Conservation (phyloP, 2,888 invertebrate genomes). For the Eucriotettix oculatus region DNA sequence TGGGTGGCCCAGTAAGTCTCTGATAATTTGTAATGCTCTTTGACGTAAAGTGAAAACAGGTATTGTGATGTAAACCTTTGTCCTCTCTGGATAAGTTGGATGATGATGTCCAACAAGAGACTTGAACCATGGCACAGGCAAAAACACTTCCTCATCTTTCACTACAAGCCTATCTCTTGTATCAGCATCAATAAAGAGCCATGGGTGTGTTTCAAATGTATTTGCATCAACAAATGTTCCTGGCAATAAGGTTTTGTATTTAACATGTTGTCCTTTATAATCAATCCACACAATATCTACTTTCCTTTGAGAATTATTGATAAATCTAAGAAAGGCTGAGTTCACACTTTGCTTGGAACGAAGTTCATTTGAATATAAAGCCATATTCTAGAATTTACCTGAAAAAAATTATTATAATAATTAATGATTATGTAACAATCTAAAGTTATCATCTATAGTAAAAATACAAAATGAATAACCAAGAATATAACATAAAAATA, state of each 20-base stretch:
- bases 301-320: constrained; percentile 36
- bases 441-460: too few relatives aligned
- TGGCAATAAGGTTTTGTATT: constrained; percentile 41
- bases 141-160: constrained; percentile 32
- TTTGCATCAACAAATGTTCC: constrained; percentile 43
- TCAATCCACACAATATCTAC: constrained; percentile 64
- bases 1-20: constrained; percentile 22
- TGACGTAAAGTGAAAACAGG: constrained; percentile 32
- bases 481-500: too few relatives aligned
- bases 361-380: too few relatives aligned
- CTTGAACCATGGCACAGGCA: constrained; percentile 21
- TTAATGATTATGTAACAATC: too few relatives aligned
- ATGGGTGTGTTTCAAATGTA: constrained; percentile 66
- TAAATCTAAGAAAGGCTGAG: constrained; percentile 38
- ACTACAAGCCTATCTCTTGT: constrained; percentile 50
- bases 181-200: constrained; percentile 59
- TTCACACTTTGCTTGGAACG: constrained; percentile 19
- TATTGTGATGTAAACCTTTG: constrained; percentile 34
- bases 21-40: constrained; percentile 29
- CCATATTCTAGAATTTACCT: too few relatives aligned
- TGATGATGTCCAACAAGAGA: background rate
- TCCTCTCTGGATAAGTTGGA: background rate
- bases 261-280: constrained; percentile 43
- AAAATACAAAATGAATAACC: too few relatives aligned
- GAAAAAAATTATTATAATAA: too few relatives aligned